phyloP scores from a whole-genome alignment of 2,113 vertebrate species.

The Dolichallabes microphthalmus region DNA sequence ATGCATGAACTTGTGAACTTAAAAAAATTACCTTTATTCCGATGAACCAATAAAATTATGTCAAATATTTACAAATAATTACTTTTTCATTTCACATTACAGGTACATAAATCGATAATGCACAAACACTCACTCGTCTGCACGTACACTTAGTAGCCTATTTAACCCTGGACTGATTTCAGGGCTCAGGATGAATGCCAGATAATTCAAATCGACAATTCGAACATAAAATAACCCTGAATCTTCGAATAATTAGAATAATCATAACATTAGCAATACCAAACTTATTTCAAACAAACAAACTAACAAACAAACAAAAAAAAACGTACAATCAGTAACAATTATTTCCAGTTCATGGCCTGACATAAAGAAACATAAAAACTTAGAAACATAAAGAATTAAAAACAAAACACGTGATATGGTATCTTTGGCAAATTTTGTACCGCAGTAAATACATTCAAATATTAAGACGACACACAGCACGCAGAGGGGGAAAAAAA shows the following conservation, averaged over 20 bases:
- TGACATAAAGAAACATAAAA: constrained; percentile 67
- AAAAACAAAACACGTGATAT: constrained; percentile 81
- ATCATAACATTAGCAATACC: constrained; percentile 65
- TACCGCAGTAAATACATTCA: constrained; percentile 99
- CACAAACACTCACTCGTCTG: constrained; percentile 99
- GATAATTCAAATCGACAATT: constrained; percentile 80
- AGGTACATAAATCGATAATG: constrained; percentile 94
- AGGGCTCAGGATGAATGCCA: constrained; percentile 85
- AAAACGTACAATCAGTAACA: constrained; percentile 70
- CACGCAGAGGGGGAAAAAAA: constrained; percentile 75
- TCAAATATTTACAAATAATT: constrained; percentile 99
- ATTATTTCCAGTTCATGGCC: constrained; percentile 66
- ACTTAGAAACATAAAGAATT: constrained; percentile 58
- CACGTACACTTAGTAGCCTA: constrained; percentile 87
- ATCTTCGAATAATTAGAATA: constrained; percentile 55
- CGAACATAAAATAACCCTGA: constrained; percentile 75
- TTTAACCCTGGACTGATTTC: constrained; percentile 80
- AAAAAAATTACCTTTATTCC: constrained; percentile 99
- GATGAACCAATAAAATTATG: constrained; percentile 99
- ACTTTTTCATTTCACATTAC: constrained; percentile 94
- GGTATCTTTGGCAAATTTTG: constrained; percentile 99
- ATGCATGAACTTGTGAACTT: constrained; percentile 71
- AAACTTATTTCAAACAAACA: constrained; percentile 63
- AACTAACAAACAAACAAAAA: neutral
- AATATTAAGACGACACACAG: constrained; percentile 98